phyloP scores from a whole-genome alignment of 2,113 vertebrate genomes.

The Hyla sarda region DNA sequence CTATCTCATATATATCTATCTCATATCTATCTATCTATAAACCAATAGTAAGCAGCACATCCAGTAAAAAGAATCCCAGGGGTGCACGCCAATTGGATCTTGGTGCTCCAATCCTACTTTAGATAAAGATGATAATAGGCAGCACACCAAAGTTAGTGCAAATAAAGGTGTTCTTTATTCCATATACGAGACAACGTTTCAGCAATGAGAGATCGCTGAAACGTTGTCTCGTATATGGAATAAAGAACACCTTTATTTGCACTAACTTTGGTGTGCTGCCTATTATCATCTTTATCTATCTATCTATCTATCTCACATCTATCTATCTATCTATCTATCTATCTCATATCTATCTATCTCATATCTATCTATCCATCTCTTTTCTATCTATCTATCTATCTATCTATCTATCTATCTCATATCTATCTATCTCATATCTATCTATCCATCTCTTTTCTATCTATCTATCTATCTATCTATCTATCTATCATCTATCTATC shows the following conservation, averaged over 20 bases:
- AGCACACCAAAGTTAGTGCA: too few species aligned
- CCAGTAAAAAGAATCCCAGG: too few species aligned
- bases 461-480: neutral
- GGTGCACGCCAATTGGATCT: too few species aligned
- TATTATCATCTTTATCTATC: neutral
- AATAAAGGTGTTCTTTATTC: too few species aligned
- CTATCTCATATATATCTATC: neutral
- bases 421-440: neutral
- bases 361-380: neutral
- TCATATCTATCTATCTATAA: neutral
- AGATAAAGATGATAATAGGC: too few species aligned
- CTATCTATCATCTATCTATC: neutral
- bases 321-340: constrained; percentile 10
- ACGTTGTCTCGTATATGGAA: too few species aligned
- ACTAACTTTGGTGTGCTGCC: too few species aligned
- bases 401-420: neutral
- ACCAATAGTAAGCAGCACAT: too few species aligned
- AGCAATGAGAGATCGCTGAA: too few species aligned
- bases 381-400: neutral
- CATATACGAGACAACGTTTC: too few species aligned
- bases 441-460: neutral
- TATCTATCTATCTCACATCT: neutral
- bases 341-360: neutral
- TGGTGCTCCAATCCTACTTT: too few species aligned
- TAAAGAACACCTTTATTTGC: too few species aligned